phyloP scores from a whole-genome alignment of 2,113 vertebrate genomes.

The Gavialis gangeticus region DNA sequence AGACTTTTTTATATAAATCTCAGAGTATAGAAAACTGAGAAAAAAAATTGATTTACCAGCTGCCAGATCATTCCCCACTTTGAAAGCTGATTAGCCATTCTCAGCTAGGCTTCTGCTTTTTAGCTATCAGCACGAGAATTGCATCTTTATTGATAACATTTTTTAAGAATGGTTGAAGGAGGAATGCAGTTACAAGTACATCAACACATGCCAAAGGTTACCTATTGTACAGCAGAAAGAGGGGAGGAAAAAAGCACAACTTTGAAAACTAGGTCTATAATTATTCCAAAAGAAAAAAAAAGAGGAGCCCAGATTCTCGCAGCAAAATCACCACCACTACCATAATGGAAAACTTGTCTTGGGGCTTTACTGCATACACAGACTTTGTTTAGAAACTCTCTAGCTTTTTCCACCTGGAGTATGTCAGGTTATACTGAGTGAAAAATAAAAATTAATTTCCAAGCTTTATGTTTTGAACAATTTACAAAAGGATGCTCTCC shows the following conservation, averaged over 20 bases:
- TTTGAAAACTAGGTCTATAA: not conserved
- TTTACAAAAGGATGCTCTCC: slow-evolving; percentile 29
- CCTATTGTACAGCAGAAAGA: not conserved
- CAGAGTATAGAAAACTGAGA: not conserved
- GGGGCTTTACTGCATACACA: not conserved
- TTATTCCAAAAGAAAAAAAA: not conserved
- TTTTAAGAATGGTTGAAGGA: not conserved
- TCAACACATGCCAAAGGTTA: not conserved
- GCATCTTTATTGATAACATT: not conserved
- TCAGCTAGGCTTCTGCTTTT: not conserved
- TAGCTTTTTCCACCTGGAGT: slow-evolving; percentile 34
- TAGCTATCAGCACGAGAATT: slow-evolving; percentile 3
- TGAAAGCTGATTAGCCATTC: slow-evolving; percentile 37
- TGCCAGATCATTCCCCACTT: not conserved
- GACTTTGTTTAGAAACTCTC: not conserved
- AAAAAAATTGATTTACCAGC: not conserved
- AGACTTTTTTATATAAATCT: not conserved
- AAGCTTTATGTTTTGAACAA: slow-evolving; percentile 5
- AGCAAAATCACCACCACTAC: not conserved
- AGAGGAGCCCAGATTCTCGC: not conserved
- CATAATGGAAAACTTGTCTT: not conserved
- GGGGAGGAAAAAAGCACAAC: not conserved
- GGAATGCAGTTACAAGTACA: not conserved
- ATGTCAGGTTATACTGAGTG: not conserved
- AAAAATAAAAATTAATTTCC: slow-evolving; percentile 53